Percentiles rank a stretch among this genome's conserved stretches.
Evolutionary conservation across 2,888 invertebrate species (phyloP).

Genomic region (Galeruca laticollis): DNA sequence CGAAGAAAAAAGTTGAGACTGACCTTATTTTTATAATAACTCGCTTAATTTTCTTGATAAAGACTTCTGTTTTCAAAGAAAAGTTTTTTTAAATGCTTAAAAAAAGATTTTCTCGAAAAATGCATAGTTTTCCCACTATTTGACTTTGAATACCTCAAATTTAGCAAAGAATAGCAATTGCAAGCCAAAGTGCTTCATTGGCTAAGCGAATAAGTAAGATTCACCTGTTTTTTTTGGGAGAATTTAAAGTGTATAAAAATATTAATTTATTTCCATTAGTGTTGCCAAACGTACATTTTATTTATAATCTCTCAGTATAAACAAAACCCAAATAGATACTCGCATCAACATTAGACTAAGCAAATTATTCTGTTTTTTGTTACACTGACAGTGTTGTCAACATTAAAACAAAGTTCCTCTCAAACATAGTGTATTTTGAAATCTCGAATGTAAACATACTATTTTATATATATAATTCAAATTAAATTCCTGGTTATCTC

Average conservation of each 20-base stretch:
- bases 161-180: too few species aligned
- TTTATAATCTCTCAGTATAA: conserved; percentile 17
- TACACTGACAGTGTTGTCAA: conserved; percentile 27
- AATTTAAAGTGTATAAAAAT: background rate
- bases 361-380: conserved; percentile 32
- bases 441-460: conserved; percentile 25
- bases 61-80: too few species aligned
- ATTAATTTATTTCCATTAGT: background rate
- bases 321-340: conserved; percentile 15
- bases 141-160: too few species aligned
- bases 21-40: too few species aligned
- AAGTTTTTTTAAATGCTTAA: too few species aligned
- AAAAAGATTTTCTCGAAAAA: too few species aligned
- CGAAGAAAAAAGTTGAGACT: too few species aligned
- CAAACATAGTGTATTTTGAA: conserved; percentile 30
- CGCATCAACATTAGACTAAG: conserved; percentile 10
- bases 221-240: background rate
- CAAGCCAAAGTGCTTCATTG: too few species aligned
- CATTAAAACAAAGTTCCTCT: conserved; percentile 32
- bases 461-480: conserved; percentile 24
- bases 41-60: too few species aligned
- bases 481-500: conserved; percentile 32
- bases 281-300: conserved; percentile 10
- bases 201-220: too few species aligned
- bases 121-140: too few species aligned